Evolutionary conservation across 1,140 invertebrate species (phyloP).

Genomic region (Agraylea sexmaculata): DNA sequence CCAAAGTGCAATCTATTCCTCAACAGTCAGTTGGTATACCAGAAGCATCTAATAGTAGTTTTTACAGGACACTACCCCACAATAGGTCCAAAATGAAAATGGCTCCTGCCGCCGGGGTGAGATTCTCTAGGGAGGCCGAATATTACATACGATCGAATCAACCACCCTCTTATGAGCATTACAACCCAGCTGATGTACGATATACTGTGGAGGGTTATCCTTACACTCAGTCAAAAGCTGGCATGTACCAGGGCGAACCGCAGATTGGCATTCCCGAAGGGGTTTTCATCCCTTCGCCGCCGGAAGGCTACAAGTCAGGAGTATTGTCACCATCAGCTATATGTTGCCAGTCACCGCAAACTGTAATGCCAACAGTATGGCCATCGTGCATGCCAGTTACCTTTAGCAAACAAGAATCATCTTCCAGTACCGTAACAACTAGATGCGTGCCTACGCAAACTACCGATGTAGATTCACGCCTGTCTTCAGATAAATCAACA

Average conservation of each 20-base stretch:
- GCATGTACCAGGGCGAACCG: constrained; percentile 32
- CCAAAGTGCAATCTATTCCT: constrained; percentile 46
- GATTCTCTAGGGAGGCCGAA: constrained; percentile 55
- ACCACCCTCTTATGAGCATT: constrained; percentile 39
- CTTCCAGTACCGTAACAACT: constrained; percentile 21
- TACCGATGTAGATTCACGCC: constrained; percentile 32
- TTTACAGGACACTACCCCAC: constrained; percentile 58
- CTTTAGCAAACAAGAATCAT: constrained; percentile 19
- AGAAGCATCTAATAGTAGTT: constrained; percentile 34
- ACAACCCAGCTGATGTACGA: constrained; percentile 49
- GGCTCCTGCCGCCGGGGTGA: constrained; percentile 45
- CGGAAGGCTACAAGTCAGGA: constrained; percentile 49
- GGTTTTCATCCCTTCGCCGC: constrained; percentile 57
- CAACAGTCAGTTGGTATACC: constrained; percentile 40
- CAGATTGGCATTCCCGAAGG: constrained; percentile 40
- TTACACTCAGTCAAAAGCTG: constrained; percentile 34
- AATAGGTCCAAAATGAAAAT: constrained; percentile 49
- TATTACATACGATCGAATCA: constrained; percentile 32
- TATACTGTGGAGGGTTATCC: constrained; percentile 72
- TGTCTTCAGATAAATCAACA: constrained; percentile 28
- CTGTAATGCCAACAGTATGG: constrained; percentile 17
- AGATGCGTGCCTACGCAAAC: constrained; percentile 47
- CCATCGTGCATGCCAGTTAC: constrained; percentile 18
- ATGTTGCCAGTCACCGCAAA: constrained; percentile 23
- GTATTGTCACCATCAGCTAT: constrained; percentile 22